Evolutionary conservation across 2,113 vertebrate species (phyloP), one percentile per base, ranked within the genome.

Genomic region (Saguinus midas): DNA sequence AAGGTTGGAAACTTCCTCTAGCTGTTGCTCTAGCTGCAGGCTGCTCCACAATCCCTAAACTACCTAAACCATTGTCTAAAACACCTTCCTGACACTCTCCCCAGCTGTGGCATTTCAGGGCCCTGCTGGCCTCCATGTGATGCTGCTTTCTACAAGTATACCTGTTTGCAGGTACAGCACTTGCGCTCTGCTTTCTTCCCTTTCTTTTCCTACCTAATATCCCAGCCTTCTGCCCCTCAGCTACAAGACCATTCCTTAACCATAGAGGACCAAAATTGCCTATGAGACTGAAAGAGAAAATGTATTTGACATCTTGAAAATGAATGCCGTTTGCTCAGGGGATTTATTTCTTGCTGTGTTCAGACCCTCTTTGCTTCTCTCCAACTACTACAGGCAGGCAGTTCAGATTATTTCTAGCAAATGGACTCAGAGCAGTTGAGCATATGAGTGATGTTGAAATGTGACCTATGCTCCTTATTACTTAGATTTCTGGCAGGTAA

Each of bases 81-180:
- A 27, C 10, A 3, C 45, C 45, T 21, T 48, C n/a, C 1, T 17
- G 55, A 3, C 23, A 1, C 14, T 17, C 43, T 48, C 32, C 18
- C 43, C 8, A 27, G 0, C 6, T 2, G 18, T 6, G 23, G 10
- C 1, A 25, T 76, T 52, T 25, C 3, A 57, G 64, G 48, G 20
- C 35, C 57, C 21, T 18, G 23, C 50, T 16, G 8, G 86, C 18
- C 1, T 17, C 43, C 14, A 2, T 7, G 11, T 1, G 21, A 32
- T 0, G 12, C 6, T 10, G 1, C 70, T 84, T 18, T 90, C 90
- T 14, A 7, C 5, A 0, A 2, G 0, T 5, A 5, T 10, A 1
- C 45, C 64, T 68, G 2, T 21, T 21, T 16, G 61, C 29, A 12
- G 5, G 27, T 12, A 14, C 27, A 64, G n/a, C 10, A 2, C 6